phyloP scores from a whole-genome alignment of 2,797 vertebrate species.

The Syngnathus acus region DNA sequence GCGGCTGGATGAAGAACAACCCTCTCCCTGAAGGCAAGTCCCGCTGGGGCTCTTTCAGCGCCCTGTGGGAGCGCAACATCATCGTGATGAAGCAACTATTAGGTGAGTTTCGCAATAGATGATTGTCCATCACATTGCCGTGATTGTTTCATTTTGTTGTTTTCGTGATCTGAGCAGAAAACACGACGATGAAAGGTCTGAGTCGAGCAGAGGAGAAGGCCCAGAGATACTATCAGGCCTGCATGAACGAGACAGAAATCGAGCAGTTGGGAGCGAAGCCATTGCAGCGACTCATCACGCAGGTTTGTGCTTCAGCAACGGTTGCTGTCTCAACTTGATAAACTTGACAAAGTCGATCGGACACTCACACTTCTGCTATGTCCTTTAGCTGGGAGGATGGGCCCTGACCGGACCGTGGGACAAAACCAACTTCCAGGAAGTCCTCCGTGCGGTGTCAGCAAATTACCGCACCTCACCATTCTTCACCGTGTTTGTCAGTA shows the following conservation, averaged over 20 bases:
- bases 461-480: constrained; percentile 84
- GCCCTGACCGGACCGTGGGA: constrained; percentile 78
- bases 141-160: neutral
- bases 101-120: constrained; percentile 63
- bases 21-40: constrained; percentile 91
- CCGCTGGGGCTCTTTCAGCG: constrained; percentile 92
- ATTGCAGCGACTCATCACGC: constrained; percentile 79
- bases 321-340: neutral
- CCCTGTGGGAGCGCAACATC: constrained; percentile 95
- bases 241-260: constrained; percentile 92
- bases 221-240: constrained; percentile 87
- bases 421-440: constrained; percentile 83
- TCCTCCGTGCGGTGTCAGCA: constrained; percentile 78
- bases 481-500: constrained; percentile 88
- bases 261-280: constrained; percentile 83
- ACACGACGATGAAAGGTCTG: constrained; percentile 73
- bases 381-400: constrained; percentile 88
- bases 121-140: constrained; percentile 1
- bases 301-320: constrained; percentile 61
- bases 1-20: constrained; percentile 91
- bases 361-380: neutral
- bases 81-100: constrained; percentile 90
- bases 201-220: constrained; percentile 86
- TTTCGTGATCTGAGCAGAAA: constrained; percentile 70
- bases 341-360: neutral